Evolutionary conservation across 1,140 invertebrate genomes (phyloP), one percentile per base, ranked within the genome.

Genomic region (Euura saliciscinereae): DNA sequence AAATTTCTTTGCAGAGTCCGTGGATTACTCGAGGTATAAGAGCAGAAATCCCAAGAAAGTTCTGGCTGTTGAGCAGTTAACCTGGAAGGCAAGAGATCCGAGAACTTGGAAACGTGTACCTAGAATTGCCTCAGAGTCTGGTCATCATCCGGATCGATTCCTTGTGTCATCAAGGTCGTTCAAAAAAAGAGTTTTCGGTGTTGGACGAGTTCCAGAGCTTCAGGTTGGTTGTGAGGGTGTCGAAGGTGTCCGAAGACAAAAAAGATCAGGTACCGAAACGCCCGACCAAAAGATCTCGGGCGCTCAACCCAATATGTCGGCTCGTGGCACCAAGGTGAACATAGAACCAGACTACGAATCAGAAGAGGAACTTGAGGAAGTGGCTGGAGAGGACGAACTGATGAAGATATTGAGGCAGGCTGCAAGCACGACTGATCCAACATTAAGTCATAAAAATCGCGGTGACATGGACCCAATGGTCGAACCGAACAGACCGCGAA

Each of bases 191-290:
- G 13, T 66, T 2, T 77, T 81, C 45, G 74, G 76, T 4, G 66
- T 76, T 7, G 76, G 79, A 7, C 76, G 78, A 2, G 84, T 85
- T 10, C 80, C 83, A 5, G 83, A 86, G 73, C 74, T 84, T 67
- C 84, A 88, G 73, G 82, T 85, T 43, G 82, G 80, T 42, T 86
- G 83, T 69, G 82, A 80, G 42, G 84, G 83, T 44, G 44, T 79
- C 6, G 78, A 83, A 72, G 77, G 46, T 45, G 28, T 44, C 44
- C 44, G 75, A 2, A 74, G 77, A 71, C 51, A 44, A 59, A 76
- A 72, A 66, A 68, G 75, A 1, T 75, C 68, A 70, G 71, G 73
- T 0, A 5, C n/a, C 3, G 71, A 46, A 42, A 42, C 43, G 4
- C 67, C n/a, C 51, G 66, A 44, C 10, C 11, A 51, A 45, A 75